Base-by-base conservation (phyloP, 2,113 vertebrate species). In the Menura novaehollandiae region DNA sequence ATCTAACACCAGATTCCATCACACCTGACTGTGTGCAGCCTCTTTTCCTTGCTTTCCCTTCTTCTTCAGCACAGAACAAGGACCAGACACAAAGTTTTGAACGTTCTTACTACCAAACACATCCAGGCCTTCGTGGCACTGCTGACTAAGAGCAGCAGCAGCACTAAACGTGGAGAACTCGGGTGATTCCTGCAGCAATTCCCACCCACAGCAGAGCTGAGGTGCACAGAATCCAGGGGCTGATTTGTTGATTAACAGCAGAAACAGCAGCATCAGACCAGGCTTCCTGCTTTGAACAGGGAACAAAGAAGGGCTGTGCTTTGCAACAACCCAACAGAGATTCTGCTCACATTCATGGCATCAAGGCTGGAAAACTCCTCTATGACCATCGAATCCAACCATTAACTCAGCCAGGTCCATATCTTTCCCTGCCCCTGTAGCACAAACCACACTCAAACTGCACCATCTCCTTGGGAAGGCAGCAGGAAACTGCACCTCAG, bases 301-400 rank as follows among this genome's bases (percentile, higher is more conserved):
- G 8, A 55, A 33, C 13, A 52, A 32, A 33, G 47, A 52, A 21
- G 11, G 43, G 64, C 41, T 66, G 17, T 22, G 15, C 35, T 46
- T 33, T 22, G 32, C 49, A 44, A 22, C 16, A 78, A 18, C 18
- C 35, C 82, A 78, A 2, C 4, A 16, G 16, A 75, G 33, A 71
- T 6, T 28, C 71, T 46, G 20, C 18, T 12, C 49, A 27, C 30
- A 26, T 10, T 4, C 0, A 1, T 7, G 15, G 41, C 10, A 41
- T 14, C 17, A 15, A 46, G 24, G n/a, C 7, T 26, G 62, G n/a
- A 30, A 26, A 39, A 68, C 23, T 8, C 39, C 33, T 68, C 69
- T 5, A 52, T 60, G n/a, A 37, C 35, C 37, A 74, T 11, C 0
- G 0, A 68, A 33, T 11, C 13, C 39, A 60, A 17, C 21, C 24